These are phyloP conservation scores for Sardinella longiceps DNA, from an alignment of 2,797 vertebrate species.

Conservation along the genomic window DNA sequence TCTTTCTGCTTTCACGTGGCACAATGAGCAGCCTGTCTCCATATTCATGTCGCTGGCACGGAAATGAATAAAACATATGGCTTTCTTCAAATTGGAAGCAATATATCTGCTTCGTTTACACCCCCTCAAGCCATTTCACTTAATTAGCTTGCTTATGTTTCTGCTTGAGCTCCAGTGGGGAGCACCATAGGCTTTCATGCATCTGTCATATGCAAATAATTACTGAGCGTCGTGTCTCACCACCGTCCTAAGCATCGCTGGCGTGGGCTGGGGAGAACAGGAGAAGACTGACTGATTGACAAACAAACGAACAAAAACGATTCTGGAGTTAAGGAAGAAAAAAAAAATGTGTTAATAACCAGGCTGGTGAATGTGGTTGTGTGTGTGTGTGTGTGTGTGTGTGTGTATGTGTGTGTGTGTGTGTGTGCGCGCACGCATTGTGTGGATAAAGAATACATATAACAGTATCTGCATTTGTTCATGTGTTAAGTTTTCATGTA, in stretches of 20 bases:
- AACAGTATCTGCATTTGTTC: too few species aligned
- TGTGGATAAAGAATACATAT: too few species aligned
- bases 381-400: not conserved
- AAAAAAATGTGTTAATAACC: conserved; percentile 29
- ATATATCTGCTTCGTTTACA: conserved; percentile 68
- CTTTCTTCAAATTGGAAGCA: conserved; percentile 59
- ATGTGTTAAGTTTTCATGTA: not conserved
- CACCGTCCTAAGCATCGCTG: conserved; percentile 48
- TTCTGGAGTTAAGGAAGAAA: conserved; percentile 41
- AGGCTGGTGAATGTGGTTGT: conserved; percentile 23
- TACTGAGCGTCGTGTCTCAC: conserved; percentile 62
- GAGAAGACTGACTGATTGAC: conserved; percentile 48
- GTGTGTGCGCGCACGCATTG: not conserved
- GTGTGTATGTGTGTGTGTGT: not conserved
- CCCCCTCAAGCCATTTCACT: conserved; percentile 68
- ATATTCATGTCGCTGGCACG: conserved; percentile 49
- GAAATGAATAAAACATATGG: conserved; percentile 69
- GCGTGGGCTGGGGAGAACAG: conserved; percentile 59
- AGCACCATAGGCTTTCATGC: conserved; percentile 64
- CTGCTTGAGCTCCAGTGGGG: conserved; percentile 60
- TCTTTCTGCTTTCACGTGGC: conserved; percentile 53
- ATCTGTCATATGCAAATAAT: conserved; percentile 75
- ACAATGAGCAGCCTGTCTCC: conserved; percentile 50
- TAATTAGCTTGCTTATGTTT: conserved; percentile 74
- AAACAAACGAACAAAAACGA: conserved; percentile 52